Conservation (phyloP, 2,113 vertebrate genomes). For the Thunnus thynnus region DNA sequence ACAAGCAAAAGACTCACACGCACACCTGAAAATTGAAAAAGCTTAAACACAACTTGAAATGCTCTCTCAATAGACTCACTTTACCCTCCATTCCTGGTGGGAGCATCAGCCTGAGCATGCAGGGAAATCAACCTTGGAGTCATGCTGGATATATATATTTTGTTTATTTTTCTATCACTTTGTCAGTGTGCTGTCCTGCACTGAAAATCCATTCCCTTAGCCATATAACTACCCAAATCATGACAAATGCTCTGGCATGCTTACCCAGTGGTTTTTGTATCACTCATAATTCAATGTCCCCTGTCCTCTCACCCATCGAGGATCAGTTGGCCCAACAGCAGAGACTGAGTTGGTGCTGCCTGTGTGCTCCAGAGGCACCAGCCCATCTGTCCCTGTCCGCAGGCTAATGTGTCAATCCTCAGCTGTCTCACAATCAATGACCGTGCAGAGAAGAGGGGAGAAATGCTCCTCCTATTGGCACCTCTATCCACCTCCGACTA, state of each 20-base stretch:
- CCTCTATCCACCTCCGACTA: slow-evolving; percentile 38
- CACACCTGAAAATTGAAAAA: slow-evolving; percentile 34
- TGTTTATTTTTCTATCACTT: slow-evolving; percentile 28
- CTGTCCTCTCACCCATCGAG: slow-evolving; percentile 64
- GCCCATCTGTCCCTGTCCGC: slow-evolving; percentile 74
- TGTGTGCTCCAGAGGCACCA: slow-evolving; percentile 35
- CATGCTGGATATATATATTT: background rate
- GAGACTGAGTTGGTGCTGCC: slow-evolving; percentile 30
- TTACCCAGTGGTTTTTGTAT: slow-evolving; percentile 77
- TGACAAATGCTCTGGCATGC: slow-evolving; percentile 68
- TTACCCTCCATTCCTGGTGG: background rate
- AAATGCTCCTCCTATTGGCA: slow-evolving; percentile 10
- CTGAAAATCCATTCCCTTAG: slow-evolving; percentile 16
- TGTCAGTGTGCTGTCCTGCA: background rate
- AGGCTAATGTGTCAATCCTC: slow-evolving; percentile 58
- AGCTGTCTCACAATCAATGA: slow-evolving; percentile 64
- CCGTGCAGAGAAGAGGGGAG: slow-evolving; percentile 31
- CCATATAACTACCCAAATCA: slow-evolving; percentile 56
- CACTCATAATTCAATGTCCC: slow-evolving; percentile 74
- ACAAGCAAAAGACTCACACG: slow-evolving; percentile 20
- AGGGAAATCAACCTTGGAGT: slow-evolving; percentile 8
- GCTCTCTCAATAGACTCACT: slow-evolving; percentile 1
- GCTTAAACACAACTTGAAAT: slow-evolving; percentile 12
- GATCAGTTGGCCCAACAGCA: slow-evolving; percentile 50
- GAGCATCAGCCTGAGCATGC: background rate